Evolutionary conservation across 2,113 vertebrate genomes (phyloP).

Genomic region (Sterna hirundo): DNA sequence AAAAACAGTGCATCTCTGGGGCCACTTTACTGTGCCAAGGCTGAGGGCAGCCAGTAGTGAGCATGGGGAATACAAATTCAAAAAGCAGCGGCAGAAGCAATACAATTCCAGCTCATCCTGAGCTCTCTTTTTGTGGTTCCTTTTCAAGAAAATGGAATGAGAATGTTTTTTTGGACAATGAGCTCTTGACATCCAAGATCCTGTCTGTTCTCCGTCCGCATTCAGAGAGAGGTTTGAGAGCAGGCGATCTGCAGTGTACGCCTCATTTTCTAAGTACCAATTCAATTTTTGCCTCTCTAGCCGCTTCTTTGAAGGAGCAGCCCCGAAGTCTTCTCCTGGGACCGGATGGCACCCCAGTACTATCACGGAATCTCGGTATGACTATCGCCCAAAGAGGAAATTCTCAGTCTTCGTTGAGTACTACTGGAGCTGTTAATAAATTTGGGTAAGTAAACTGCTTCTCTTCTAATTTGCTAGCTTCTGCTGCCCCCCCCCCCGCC

Average conservation of each 20-base stretch:
- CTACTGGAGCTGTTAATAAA: slow-evolving; percentile 70
- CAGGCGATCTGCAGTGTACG: slow-evolving; percentile 59
- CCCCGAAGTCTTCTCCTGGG: slow-evolving; percentile 68
- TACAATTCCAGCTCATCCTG: slow-evolving; percentile 18
- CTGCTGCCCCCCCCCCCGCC: not conserved
- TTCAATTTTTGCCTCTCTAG: slow-evolving; percentile 75
- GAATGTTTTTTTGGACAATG: slow-evolving; percentile 80
- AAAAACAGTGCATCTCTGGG: slow-evolving; percentile 58
- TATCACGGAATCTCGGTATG: slow-evolving; percentile 85
- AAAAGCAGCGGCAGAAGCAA: slow-evolving; percentile 52
- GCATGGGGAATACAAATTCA: slow-evolving; percentile 74
- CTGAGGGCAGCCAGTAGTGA: slow-evolving; percentile 21
- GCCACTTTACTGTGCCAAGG: slow-evolving; percentile 27
- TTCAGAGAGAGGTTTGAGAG: slow-evolving; percentile 41
- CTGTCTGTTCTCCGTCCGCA: slow-evolving; percentile 73
- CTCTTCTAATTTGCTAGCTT: not conserved
- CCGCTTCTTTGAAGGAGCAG: slow-evolving; percentile 79
- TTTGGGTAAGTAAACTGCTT: slow-evolving; percentile 80
- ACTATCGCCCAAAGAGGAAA: slow-evolving; percentile 81
- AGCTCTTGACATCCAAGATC: slow-evolving; percentile 82
- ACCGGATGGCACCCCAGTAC: slow-evolving; percentile 80
- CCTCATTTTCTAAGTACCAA: slow-evolving; percentile 73
- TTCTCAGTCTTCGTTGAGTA: slow-evolving; percentile 70
- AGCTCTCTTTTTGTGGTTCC: slow-evolving; percentile 72
- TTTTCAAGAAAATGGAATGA: slow-evolving; percentile 76